Evolutionary conservation across 2,797 vertebrate species (phyloP).

Genomic region (Tamandua tetradactyla): DNA sequence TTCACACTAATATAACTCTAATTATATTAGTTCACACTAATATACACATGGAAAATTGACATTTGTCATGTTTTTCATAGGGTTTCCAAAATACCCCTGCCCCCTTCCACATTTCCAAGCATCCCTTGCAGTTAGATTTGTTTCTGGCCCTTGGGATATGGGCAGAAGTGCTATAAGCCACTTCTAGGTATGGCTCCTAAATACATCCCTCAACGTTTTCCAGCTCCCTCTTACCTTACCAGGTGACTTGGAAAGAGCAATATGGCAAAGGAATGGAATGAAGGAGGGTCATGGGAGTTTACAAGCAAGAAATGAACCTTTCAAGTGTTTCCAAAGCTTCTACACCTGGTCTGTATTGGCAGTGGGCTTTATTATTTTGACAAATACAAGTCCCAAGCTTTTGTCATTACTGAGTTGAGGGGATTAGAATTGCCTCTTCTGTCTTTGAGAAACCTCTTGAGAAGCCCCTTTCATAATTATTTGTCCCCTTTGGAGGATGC

Average conservation of each 20-base stretch:
- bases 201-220: not conserved
- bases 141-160: not conserved
- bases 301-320: not conserved
- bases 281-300: not conserved
- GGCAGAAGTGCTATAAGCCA: not conserved
- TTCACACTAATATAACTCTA: not conserved
- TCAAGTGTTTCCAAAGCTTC: not conserved
- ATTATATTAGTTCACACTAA: not conserved
- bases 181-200: not conserved
- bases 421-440: not conserved
- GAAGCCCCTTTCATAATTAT: not conserved
- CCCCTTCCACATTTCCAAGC: not conserved
- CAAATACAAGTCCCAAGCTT: not conserved
- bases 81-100: not conserved
- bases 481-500: not conserved
- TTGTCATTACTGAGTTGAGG: not conserved
- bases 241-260: not conserved
- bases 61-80: not conserved
- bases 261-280: not conserved
- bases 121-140: not conserved
- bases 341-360: not conserved
- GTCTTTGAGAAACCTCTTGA: not conserved
- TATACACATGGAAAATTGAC: not conserved
- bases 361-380: not conserved
- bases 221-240: not conserved